Evolutionary conservation across 1,140 invertebrate genomes (phyloP).

Genomic region (Frieseomelitta varia): DNA sequence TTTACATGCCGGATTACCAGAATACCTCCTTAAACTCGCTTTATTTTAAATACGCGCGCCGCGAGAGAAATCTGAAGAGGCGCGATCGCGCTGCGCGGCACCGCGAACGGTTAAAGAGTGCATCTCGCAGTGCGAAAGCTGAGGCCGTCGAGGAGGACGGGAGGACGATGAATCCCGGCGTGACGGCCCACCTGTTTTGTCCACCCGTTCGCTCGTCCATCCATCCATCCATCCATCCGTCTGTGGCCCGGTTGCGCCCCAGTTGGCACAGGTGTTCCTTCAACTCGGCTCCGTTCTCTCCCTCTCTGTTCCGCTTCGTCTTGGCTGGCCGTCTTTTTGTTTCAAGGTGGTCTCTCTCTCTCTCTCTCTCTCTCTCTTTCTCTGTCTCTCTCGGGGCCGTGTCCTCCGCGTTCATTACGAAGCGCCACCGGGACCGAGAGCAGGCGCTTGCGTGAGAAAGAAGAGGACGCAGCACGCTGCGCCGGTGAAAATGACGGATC

Average conservation of each 20-base stretch:
- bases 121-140: not conserved
- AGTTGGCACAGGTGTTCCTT: conserved; percentile 77
- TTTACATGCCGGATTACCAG: too few relatives aligned
- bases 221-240: conserved; percentile 70
- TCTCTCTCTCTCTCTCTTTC: conserved; percentile 33
- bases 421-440: conserved; percentile 62
- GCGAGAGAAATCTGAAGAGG: too few relatives aligned
- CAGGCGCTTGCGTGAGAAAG: conserved; percentile 4
- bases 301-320: conserved; percentile 11
- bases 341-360: conserved; percentile 18
- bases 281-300: conserved; percentile 54
- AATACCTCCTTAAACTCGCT: too few relatives aligned
- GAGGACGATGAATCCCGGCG: conserved; percentile 65
- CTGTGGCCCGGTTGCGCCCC: conserved; percentile 71
- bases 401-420: conserved; percentile 54
- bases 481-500: conserved; percentile 63
- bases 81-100: conserved; percentile 19
- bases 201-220: conserved; percentile 69
- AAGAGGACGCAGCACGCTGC: conserved; percentile 13
- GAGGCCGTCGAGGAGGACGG: too few relatives aligned
- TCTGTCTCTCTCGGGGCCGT: not conserved
- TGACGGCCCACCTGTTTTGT: conserved; percentile 74
- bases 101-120: conserved; percentile 57
- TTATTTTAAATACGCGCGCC: too few relatives aligned
- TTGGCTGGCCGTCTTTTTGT: conserved; percentile 23